A percentile compares a stretch with the other conserved stretches of the same genome.
These are phyloP conservation scores for Saccostrea glomerata DNA, from an alignment of 1,140 invertebrate genomes.

Conservation along the genomic window DNA sequence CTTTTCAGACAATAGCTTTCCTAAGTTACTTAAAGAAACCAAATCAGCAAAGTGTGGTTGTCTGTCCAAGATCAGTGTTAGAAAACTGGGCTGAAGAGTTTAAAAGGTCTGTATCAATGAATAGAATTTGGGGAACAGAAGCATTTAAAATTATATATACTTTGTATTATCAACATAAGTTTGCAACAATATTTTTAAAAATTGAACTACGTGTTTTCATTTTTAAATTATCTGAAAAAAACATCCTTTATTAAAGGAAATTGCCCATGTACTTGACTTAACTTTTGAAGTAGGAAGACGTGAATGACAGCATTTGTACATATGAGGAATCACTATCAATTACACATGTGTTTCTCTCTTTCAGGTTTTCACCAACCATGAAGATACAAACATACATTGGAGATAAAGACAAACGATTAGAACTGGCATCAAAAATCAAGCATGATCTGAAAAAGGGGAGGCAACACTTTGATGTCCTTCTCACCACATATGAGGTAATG, in stretches of 20 bases:
- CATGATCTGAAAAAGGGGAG: constrained; percentile 57
- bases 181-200: too few species aligned
- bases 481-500: constrained; percentile 79
- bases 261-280: too few species aligned
- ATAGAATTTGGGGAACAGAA: too few species aligned
- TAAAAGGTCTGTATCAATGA: constrained; percentile 67
- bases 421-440: constrained; percentile 67
- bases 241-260: too few species aligned
- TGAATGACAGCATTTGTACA: not conserved
- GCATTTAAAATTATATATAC: too few species aligned
- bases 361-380: constrained; percentile 73
- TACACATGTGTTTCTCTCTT: constrained; percentile 39
- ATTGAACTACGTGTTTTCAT: too few species aligned
- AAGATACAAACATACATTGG: constrained; percentile 73
- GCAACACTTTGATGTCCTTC: constrained; percentile 73
- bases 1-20: constrained; percentile 75
- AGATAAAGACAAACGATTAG: constrained; percentile 73
- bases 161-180: too few species aligned
- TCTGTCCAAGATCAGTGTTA: constrained; percentile 78
- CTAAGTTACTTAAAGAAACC: constrained; percentile 67
- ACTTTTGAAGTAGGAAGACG: too few species aligned
- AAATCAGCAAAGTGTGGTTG: constrained; percentile 71
- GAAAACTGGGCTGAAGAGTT: constrained; percentile 78
- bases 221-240: too few species aligned
- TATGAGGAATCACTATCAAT: not conserved